A percentile compares a stretch with the other conserved stretches of the same genome.
Evolutionary conservation across 2,888 invertebrate genomes (phyloP).

Genomic region (Polymixis flavicincta): DNA sequence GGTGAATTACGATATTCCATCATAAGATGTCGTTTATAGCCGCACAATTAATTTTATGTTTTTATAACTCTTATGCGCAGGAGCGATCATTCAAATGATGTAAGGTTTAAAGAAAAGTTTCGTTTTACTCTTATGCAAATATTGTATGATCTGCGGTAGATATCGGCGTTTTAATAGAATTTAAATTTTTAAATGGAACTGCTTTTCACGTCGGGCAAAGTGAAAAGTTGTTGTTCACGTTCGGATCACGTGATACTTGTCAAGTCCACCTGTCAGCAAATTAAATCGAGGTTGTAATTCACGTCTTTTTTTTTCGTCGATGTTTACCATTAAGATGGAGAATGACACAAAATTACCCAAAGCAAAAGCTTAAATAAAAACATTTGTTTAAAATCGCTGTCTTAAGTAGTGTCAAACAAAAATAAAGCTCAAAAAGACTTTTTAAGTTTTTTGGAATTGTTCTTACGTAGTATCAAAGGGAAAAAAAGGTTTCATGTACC

Average conservation of each 20-base stretch:
- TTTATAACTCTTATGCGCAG: conserved; percentile 5
- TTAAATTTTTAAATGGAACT: background rate
- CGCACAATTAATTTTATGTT: background rate
- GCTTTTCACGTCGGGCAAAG: background rate
- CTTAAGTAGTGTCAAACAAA: too few relatives aligned
- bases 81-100: background rate
- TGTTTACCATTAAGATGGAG: too few relatives aligned
- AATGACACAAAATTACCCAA: too few relatives aligned
- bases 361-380: too few relatives aligned
- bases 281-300: too few relatives aligned
- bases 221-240: conserved; percentile 8
- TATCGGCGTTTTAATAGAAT: background rate
- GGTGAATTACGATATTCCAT: conserved; percentile 5
- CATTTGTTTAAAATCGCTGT: too few relatives aligned
- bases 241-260: background rate
- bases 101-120: background rate
- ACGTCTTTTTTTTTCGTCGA: too few relatives aligned
- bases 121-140: background rate
- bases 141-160: conserved; percentile 5
- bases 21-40: background rate
- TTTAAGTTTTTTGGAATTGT: too few relatives aligned
- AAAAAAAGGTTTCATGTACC: too few relatives aligned
- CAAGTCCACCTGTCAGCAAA: too few relatives aligned
- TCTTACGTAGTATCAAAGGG: too few relatives aligned
- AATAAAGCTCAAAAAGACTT: too few relatives aligned